Percentiles rank a stretch among this genome's conserved stretches.
Conservation (phyloP, 2,113 vertebrate species). For the Mastomys coucha region DNA sequence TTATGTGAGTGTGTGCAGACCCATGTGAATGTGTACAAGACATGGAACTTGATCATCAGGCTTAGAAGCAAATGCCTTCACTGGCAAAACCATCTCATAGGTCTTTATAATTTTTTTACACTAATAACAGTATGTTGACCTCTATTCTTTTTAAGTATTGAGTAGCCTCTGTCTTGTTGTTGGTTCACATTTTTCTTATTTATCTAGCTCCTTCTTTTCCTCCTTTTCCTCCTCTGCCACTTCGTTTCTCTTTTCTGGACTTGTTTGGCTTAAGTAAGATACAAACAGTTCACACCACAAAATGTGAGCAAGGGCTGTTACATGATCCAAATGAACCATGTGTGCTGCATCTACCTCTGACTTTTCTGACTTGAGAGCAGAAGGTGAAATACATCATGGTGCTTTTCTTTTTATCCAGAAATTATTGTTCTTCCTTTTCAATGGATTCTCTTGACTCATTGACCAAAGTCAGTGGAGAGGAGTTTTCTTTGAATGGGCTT, state of each 20-base stretch:
- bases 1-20: neutral
- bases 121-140: neutral
- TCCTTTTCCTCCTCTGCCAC: neutral
- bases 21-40: neutral
- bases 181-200: neutral
- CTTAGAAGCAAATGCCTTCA: neutral
- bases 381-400: neutral
- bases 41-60: neutral
- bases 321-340: neutral
- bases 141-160: neutral
- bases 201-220: neutral
- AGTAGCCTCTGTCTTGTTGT: no score
- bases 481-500: neutral
- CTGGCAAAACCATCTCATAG: neutral
- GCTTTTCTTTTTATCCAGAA: neutral
- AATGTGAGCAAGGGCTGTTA: neutral
- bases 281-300: no score
- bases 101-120: neutral
- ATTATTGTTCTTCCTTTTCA: neutral
- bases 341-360: neutral
- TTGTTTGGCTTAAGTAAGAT: neutral
- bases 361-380: neutral
- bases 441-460: neutral
- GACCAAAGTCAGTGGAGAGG: neutral
- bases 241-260: neutral